Evolutionary conservation across 2,888 invertebrate genomes (phyloP), one percentile per base, ranked within the genome.

Genomic region (Cephus nigrinus): DNA sequence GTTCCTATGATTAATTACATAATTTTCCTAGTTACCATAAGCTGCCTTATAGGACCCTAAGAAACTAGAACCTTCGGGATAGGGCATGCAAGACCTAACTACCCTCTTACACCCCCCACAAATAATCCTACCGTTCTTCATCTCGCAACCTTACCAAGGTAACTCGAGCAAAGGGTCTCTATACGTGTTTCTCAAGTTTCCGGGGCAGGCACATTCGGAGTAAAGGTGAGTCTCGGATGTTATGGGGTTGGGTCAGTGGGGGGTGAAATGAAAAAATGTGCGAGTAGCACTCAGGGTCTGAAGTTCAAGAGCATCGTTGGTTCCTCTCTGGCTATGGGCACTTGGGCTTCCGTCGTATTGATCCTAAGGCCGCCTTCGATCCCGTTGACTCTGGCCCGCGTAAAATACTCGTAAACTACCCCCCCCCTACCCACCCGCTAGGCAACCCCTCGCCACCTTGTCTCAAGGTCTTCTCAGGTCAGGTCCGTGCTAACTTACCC

Each of bases 381-480:
- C 78, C 76, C 55, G 75, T 75, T 75, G 78, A 78, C 76, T 73
- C 68, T 78, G 76, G 78, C 68, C 76, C 68, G 73, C 74, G 78
- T 76, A 76, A 78, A 76, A 78, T 74, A 76, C 73, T 78, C 78
- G 76, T 76, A 76, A 78, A 76, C 75, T 78, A 40, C 23, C 77
- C 33, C 77, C 74, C 40, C 73, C 73, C 71, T 30, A 5, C 32
- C 35, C n/a, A 33, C 34, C 35, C 35, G 35, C 30, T 32, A 23
- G 5, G 74, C 15, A 71, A 30, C 31, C 71, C 71, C 71, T 71
- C 31, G 30, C 71, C 71, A 30, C 40, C 73, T 68, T 68, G 76
- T 69, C 73, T 78, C 78, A 78, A 78, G 78, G 78, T 76, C 76
- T 71, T 68, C 78, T 78, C 75, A 30, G 78, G 76, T 78, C 78